Conservation (phyloP, 1,140 invertebrate species). For the Eupristina koningsbergeri region DNA sequence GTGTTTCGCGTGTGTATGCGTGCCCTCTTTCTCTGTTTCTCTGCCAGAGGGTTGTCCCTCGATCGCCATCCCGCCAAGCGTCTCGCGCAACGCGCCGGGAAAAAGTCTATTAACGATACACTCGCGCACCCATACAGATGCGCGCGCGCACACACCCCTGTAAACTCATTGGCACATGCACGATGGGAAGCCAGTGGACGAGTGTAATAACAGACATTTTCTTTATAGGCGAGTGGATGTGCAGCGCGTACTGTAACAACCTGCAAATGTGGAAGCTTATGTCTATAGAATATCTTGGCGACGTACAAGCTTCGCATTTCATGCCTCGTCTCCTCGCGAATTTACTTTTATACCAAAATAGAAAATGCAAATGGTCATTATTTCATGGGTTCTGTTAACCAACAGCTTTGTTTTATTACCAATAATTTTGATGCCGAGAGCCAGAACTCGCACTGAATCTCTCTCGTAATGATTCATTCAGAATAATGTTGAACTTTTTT, state of each 20-base stretch:
- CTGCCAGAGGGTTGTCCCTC: not conserved
- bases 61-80: not conserved
- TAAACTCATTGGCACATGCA: no score
- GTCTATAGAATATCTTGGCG: not conserved
- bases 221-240: conserved; percentile 17
- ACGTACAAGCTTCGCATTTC: not conserved
- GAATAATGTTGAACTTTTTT: no score
- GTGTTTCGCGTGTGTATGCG: conserved; percentile 27
- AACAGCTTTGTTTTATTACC: no score
- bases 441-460: no score
- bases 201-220: conserved; percentile 23
- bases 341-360: conserved; percentile 8
- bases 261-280: conserved; percentile 43
- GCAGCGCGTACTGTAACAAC: no score
- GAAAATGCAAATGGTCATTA: not conserved
- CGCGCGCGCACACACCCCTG: no score
- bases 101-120: conserved; percentile 48
- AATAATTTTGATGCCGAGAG: no score
- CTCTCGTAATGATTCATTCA: no score
- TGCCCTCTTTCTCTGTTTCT: not conserved
- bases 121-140: no score
- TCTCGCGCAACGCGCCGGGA: not conserved
- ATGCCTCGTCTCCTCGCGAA: not conserved
- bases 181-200: not conserved
- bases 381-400: not conserved